Percentiles rank a stretch among this genome's conserved stretches.
Evolutionary conservation across 2,113 vertebrate genomes (phyloP).

Genomic region (Psophia crepitans): DNA sequence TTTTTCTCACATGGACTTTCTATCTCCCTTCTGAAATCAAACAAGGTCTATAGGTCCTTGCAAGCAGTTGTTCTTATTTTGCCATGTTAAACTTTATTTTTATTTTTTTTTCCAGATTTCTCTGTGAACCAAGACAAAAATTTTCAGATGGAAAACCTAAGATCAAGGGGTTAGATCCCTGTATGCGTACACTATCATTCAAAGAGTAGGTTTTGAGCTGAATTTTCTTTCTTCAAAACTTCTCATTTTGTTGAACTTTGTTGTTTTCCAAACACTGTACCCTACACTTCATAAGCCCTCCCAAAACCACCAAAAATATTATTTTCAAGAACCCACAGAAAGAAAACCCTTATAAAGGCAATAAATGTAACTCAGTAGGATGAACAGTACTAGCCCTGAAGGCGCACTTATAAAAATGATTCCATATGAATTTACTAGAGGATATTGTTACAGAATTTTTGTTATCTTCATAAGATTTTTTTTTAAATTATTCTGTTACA

Average conservation of each 20-base stretch:
- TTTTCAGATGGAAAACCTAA: background rate
- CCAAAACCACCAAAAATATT: background rate
- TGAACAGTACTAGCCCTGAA: background rate
- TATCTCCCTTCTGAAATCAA: background rate
- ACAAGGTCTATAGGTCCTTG: background rate
- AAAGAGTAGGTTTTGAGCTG: background rate
- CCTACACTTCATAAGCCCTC: accelerated
- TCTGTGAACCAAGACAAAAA: background rate
- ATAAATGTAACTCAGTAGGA: background rate
- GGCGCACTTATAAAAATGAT: background rate
- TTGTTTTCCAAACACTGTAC: background rate
- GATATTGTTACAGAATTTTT: background rate
- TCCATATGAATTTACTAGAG: background rate
- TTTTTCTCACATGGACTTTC: background rate
- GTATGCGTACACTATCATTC: background rate
- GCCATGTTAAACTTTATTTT: background rate
- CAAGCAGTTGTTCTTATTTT: background rate
- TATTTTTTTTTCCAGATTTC: background rate
- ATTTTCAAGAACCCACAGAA: background rate
- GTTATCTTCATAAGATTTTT: background rate
- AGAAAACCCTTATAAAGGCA: background rate
- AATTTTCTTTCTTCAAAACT: background rate
- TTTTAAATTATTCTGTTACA: background rate
- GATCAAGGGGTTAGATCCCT: background rate
- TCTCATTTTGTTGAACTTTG: background rate